Conservation (phyloP, 1,140 invertebrate species). For the Drosophila kurseongensis region DNA sequence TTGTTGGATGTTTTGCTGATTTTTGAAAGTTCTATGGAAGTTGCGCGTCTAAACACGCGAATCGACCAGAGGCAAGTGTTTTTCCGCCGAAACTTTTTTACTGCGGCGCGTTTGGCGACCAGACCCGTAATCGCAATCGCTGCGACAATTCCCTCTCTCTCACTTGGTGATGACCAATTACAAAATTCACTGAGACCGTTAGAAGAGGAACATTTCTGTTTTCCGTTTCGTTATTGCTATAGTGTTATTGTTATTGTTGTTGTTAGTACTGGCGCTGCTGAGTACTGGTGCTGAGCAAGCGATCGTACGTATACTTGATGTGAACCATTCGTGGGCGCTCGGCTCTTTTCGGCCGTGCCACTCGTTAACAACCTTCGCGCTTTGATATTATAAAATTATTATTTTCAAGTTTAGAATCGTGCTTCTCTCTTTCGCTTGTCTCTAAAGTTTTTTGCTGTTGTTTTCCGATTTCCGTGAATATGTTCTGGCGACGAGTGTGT, state of each 20-base stretch:
- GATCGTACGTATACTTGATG: constrained; percentile 39
- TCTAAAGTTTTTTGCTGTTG: constrained; percentile 6
- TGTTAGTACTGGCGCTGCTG: neutral
- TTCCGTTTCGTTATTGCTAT: constrained; percentile 15
- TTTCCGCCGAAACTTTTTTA: constrained; percentile 48
- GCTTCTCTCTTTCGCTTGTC: constrained; percentile 10
- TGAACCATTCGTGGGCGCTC: constrained; percentile 8
- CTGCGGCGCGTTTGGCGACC: constrained; percentile 31
- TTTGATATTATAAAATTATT: constrained; percentile 44
- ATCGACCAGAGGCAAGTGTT: constrained; percentile 67
- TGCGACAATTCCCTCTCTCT: constrained; percentile 16
- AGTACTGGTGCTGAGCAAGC: constrained; percentile 6
- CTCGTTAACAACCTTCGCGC: constrained; percentile 20
- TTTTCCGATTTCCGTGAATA: constrained; percentile 47
- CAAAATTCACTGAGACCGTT: constrained; percentile 47
- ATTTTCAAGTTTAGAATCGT: constrained; percentile 45
- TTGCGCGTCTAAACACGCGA: constrained; percentile 46
- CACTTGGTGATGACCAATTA: constrained; percentile 61
- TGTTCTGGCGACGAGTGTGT: constrained; percentile 43
- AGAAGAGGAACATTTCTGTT: constrained; percentile 38
- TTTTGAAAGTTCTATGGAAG: constrained; percentile 32
- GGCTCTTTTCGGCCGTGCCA: constrained; percentile 21
- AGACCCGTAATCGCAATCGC: constrained; percentile 40
- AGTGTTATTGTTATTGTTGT: constrained; percentile 6
- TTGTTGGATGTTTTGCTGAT: constrained; percentile 3